Conservation (phyloP, 2,797 vertebrate species). For the Acipenser transmontanus region DNA sequence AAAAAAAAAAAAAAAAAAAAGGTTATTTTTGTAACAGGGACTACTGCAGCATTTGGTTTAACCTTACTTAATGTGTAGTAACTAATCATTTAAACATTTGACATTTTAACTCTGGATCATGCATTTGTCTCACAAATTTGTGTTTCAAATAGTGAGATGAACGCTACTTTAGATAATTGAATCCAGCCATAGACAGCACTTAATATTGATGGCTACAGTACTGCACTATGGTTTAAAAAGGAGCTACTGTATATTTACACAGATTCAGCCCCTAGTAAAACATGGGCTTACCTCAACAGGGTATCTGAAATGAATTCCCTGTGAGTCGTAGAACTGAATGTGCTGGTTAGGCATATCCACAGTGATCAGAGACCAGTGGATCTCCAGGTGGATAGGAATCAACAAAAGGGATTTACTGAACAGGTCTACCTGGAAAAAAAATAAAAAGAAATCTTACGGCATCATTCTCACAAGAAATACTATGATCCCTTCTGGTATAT, state of each 20-base stretch:
- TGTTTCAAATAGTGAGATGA: no score
- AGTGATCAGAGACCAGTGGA: slow-evolving; percentile 96
- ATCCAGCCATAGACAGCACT: no score
- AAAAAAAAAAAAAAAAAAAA: slow-evolving; percentile 29
- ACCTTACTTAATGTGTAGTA: no score
- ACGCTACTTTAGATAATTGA: no score
- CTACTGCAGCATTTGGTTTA: not conserved
- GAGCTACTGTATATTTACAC: slow-evolving; percentile 24
- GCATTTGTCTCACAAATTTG: no score
- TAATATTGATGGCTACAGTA: no score
- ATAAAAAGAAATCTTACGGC: not conserved
- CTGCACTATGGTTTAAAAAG: slow-evolving; percentile 9
- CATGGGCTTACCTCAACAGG: slow-evolving; percentile 82
- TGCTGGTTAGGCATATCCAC: slow-evolving; percentile 89
- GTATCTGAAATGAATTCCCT: slow-evolving; percentile 97
- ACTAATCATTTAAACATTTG: no score
- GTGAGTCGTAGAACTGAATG: slow-evolving; percentile 96
- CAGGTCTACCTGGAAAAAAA: slow-evolving; percentile 76
- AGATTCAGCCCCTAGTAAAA: no score
- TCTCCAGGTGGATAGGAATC: slow-evolving; percentile 95
- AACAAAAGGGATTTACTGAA: slow-evolving; percentile 92
- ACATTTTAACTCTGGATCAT: no score
- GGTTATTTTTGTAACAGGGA: not conserved
- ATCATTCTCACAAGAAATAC: no score
- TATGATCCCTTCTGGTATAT: no score